phyloP scores from a whole-genome alignment of 2,113 vertebrate genomes.

The Bombycilla garrulus region DNA sequence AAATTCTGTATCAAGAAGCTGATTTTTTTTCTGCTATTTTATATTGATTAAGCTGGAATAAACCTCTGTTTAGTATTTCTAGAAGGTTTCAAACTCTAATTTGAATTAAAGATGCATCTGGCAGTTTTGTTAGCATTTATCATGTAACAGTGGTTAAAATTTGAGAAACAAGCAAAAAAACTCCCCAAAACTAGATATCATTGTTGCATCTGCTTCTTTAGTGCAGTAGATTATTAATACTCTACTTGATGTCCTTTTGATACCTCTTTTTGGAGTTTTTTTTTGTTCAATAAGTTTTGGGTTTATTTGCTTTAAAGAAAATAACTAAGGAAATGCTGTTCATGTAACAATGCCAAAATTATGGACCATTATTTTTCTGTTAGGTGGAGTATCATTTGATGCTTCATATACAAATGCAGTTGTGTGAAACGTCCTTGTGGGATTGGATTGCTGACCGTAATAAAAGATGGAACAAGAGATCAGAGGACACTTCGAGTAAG shows the following conservation, averaged over 20 bases:
- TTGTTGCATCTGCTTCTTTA: not conserved
- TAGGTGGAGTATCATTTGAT: constrained; percentile 89
- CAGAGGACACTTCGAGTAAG: constrained; percentile 71
- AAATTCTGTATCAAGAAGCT: not conserved
- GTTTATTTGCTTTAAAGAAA: not conserved
- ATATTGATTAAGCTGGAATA: not conserved
- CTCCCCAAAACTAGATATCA: not conserved
- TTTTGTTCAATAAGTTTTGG: not conserved
- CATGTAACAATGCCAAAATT: not conserved
- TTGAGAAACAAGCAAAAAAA: not conserved
- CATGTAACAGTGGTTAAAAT: not conserved
- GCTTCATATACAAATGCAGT: constrained; percentile 98
- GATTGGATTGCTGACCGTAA: constrained; percentile 92
- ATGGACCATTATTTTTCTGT: not conserved
- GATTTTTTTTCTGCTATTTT: not conserved
- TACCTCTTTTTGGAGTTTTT: not conserved
- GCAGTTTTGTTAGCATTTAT: not conserved
- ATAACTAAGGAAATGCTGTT: not conserved
- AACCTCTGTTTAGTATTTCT: not conserved
- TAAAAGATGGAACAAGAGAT: not conserved
- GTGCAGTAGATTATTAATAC: not conserved
- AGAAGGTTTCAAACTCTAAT: not conserved
- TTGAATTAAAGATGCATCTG: not conserved
- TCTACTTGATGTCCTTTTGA: not conserved
- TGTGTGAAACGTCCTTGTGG: constrained; percentile 91